Percentiles rank a stretch among this genome's conserved stretches.
phyloP scores from a whole-genome alignment of 2,888 invertebrate species.

The Sepioteuthis lessoniana region DNA sequence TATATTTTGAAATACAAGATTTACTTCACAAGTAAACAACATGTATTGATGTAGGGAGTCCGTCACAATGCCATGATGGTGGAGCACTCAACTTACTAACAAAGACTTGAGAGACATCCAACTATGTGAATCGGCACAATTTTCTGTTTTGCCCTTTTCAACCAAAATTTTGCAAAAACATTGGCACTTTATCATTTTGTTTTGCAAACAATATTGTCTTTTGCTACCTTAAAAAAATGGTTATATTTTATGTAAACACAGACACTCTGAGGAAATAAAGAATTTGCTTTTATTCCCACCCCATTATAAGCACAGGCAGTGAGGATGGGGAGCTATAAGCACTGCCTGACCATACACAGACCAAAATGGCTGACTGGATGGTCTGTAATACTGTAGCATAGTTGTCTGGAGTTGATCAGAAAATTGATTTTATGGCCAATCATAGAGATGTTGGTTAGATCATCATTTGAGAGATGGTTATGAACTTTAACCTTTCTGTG shows the following conservation, averaged over 20 bases:
- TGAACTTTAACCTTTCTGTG: background rate
- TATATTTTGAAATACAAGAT: no score
- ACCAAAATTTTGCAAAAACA: background rate
- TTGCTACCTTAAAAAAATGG: background rate
- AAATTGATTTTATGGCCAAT: constrained; percentile 33
- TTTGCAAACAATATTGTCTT: background rate
- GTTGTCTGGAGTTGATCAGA: background rate
- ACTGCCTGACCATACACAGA: background rate
- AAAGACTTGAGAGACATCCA: background rate
- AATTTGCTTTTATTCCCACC: background rate
- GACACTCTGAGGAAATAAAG: background rate
- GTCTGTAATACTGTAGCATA: background rate
- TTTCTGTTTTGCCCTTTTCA: background rate
- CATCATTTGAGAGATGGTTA: background rate
- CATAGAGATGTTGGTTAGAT: background rate
- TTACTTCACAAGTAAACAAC: no score
- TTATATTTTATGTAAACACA: background rate
- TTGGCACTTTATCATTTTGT: background rate
- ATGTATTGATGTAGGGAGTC: no score
- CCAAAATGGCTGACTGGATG: background rate
- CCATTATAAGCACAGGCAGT: fast-evolving
- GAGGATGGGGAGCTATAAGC: background rate
- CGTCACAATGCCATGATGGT: background rate
- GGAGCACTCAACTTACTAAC: background rate
- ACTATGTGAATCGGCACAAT: background rate